Percentiles rank a stretch among this genome's conserved stretches.
phyloP scores from a whole-genome alignment of 1,140 invertebrate genomes.

The Ericerus pela region DNA sequence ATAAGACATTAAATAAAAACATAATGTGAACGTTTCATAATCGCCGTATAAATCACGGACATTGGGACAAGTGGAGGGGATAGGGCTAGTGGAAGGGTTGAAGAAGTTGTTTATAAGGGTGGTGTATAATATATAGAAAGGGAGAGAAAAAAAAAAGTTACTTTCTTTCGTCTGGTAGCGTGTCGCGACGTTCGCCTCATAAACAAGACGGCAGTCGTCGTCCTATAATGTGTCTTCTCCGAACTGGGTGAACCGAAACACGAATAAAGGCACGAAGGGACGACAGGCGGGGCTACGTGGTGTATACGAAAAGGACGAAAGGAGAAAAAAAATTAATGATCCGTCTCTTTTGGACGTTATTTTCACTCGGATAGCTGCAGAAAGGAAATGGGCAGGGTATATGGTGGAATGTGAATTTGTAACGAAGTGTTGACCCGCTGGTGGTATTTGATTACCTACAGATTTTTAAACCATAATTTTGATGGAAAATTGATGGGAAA shows the following conservation, averaged over 20 bases:
- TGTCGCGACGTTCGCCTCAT: constrained; percentile 3
- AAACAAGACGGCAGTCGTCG: constrained; percentile 1
- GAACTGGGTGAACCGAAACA: neutral
- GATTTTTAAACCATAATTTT: too few species aligned
- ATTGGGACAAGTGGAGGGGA: too few species aligned
- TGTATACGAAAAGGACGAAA: neutral
- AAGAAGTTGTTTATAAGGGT: too few species aligned
- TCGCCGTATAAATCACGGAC: neutral
- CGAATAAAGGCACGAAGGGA: neutral
- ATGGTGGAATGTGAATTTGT: too few species aligned
- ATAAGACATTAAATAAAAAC: neutral
- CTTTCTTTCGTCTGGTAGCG: constrained; percentile 4
- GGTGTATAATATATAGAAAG: too few species aligned
- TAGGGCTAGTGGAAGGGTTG: too few species aligned
- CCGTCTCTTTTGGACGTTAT: neutral
- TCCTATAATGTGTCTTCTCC: neutral
- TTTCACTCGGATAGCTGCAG: too few species aligned
- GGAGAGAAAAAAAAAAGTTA: neutral
- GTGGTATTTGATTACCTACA: too few species aligned
- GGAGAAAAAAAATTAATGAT: constrained; percentile 5
- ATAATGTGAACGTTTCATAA: neutral
- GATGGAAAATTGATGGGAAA: too few species aligned
- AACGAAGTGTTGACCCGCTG: too few species aligned
- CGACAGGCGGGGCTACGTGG: neutral
- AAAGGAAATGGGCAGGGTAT: too few species aligned